Evolutionary conservation across 1,140 invertebrate genomes (phyloP), one percentile per base, ranked within the genome.

Genomic region (Chironomus striatipennis): DNA sequence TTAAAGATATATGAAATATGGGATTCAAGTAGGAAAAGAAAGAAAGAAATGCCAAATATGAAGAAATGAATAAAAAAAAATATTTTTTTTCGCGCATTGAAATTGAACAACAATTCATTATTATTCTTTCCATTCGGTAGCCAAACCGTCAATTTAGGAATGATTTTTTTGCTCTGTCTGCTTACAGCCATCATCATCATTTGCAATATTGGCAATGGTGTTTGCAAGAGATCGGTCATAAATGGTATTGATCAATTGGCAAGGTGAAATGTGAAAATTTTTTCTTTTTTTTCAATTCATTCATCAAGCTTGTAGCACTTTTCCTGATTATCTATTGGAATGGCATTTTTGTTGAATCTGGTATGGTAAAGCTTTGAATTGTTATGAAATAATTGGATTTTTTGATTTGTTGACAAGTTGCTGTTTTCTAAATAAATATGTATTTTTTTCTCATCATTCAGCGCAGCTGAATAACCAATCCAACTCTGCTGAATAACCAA

Each of bases 71-170:
- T 2, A 47, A 47, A 1, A 47, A 9, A 47, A 47, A 47, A 8
- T 47, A n/a, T 47, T 47, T 47, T 47, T 47, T 47, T 57, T 9
- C 43, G 43, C 47, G 47, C 47, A 57, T 57, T 57, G 12, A 57
- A 57, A 57, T 57, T 57, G 47, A 57, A 57, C 47, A 57, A n/a
- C 47, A 57, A 57, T 57, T 57, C 47, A 57, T 57, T 57, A n/a
- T 57, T 57, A n/a, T 57, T 57, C 47, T 47, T 15, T 47, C 43
- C 15, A 10, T 57, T 57, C 47, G n/a, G 47, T 57, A 57, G 47
- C 47, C 9, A 57, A 57, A 57, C 47, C 47, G 47, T 57, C 47
- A 57, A 57, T 57, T 57, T 57, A 15, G 47, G 47, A 57, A 57
- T 57, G 47, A 12, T 57, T 15, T n/a, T 57, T 57, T n/a, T 57